Evolutionary conservation across 2,888 invertebrate species (phyloP), one percentile per base, ranked within the genome.

Genomic region (Morinoia aosen): DNA sequence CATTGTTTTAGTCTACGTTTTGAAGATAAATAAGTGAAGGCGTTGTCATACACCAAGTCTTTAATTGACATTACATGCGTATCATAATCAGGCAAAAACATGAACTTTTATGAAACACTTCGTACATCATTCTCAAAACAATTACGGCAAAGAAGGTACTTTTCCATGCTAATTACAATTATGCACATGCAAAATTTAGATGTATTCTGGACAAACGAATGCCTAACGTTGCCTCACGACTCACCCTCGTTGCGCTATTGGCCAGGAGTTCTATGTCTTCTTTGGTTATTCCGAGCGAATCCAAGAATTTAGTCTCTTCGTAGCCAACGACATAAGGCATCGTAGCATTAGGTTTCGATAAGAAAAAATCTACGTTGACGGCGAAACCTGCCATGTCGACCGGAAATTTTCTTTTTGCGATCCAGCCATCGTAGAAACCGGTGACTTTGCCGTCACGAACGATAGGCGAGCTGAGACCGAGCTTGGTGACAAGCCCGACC

Each of bases 361-460:
- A 96, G 88, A 97, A 96, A 56, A 95, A 96, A 97, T 98, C 97
- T 0, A 98, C 98, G 97, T 98, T 98, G 88, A 98, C 98, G 16
- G 98, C 98, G 97, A 98, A 98, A 0, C 98, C 98, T 0, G 98
- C 98, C 98, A 98, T 98, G 97, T 98, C 98, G 8, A 98, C 98
- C 0, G 98, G 98, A 97, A 98, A 98, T 97, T 98, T 98, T 95
- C 98, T 97, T 0, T 98, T 98, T 2, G 98, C 98, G 88, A 98
- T 98, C 98, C 98, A 98, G 88, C 98, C 98, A 97, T 98, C 98
- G 97, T 98, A 98, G 97, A 98, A 98, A 40, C 98, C 98, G 91
- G 97, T 97, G 0, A 97, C 97, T 96, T 97, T 97, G 96, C 96
- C 97, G 95, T 97, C 96, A 64, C 97, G 97, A 4, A 97, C 97